A percentile compares a stretch with the other conserved stretches of the same genome.
These are phyloP conservation scores for Anoura caudifer DNA, from an alignment of 2,113 vertebrate genomes.

Conservation along the genomic window DNA sequence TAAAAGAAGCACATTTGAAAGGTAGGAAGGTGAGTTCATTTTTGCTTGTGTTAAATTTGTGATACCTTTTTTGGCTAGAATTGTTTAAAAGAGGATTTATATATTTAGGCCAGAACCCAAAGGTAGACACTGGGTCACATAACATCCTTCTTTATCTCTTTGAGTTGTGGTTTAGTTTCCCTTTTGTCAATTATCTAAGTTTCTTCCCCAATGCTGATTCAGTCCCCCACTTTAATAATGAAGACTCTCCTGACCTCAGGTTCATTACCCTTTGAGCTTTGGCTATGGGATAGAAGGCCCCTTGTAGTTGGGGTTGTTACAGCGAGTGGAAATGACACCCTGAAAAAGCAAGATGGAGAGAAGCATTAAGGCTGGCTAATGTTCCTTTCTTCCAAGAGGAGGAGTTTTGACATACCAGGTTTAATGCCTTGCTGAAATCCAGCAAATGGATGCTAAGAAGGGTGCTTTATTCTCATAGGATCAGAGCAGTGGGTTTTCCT, in stretches of 20 bases:
- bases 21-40: neutral
- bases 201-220: neutral
- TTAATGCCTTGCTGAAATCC: conserved; percentile 22
- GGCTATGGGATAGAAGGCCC: neutral
- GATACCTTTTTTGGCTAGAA: neutral
- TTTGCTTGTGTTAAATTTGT: neutral
- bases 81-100: neutral
- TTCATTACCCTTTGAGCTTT: neutral
- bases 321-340: neutral
- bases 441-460: neutral
- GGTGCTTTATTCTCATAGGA: neutral
- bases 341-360: neutral
- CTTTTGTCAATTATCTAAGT: neutral
- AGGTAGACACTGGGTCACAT: neutral
- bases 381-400: neutral
- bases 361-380: neutral
- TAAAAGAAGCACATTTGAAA: neutral
- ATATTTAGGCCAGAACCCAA: neutral
- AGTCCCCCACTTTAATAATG: neutral
- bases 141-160: neutral
- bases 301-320: neutral
- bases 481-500: neutral
- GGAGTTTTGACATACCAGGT: neutral
- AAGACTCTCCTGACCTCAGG: neutral
- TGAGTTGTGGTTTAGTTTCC: neutral